These are phyloP conservation scores for Cydia splendana DNA, from an alignment of 1,140 invertebrate genomes.

Conservation along the genomic window DNA sequence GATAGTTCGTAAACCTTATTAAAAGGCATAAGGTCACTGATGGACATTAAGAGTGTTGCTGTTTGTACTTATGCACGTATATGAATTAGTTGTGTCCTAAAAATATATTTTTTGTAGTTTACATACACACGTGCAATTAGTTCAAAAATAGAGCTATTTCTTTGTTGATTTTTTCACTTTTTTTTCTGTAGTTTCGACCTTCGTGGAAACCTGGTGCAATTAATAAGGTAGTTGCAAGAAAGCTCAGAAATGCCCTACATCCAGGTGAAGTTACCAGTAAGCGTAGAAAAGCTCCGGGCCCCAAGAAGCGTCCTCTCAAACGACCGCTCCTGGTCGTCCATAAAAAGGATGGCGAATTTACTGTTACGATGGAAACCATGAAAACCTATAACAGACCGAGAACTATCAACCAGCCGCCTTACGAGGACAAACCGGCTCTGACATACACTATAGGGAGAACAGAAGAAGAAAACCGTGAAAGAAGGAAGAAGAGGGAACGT, in stretches of 20 bases:
- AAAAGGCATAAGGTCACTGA: too few species aligned
- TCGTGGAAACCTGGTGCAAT: constrained; percentile 68
- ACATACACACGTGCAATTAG: too few species aligned
- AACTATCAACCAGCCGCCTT: constrained; percentile 65
- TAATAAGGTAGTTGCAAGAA: constrained; percentile 65
- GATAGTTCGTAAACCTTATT: too few species aligned
- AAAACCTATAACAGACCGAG: constrained; percentile 62
- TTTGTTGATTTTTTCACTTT: constrained; percentile 48
- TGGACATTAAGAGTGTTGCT: too few species aligned
- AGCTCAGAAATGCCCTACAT: constrained; percentile 64
- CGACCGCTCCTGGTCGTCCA: constrained; percentile 65
- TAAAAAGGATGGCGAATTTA: constrained; percentile 69
- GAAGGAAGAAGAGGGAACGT: constrained; percentile 61
- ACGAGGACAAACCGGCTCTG: constrained; percentile 68
- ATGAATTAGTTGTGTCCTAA: too few species aligned
- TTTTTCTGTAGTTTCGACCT: constrained; percentile 69
- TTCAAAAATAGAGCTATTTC: neutral
- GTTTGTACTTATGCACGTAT: too few species aligned
- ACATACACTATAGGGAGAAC: constrained; percentile 71
- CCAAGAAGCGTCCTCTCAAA: constrained; percentile 60
- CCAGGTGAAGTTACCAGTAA: constrained; percentile 62
- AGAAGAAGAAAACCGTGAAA: constrained; percentile 66
- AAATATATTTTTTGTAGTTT: too few species aligned
- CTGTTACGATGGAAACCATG: constrained; percentile 74
- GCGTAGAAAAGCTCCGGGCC: constrained; percentile 54